Evolutionary conservation across 37 sponge, comb jelly and placozoan species (phyloP).

Genomic region (Theonella swinhoei): DNA sequence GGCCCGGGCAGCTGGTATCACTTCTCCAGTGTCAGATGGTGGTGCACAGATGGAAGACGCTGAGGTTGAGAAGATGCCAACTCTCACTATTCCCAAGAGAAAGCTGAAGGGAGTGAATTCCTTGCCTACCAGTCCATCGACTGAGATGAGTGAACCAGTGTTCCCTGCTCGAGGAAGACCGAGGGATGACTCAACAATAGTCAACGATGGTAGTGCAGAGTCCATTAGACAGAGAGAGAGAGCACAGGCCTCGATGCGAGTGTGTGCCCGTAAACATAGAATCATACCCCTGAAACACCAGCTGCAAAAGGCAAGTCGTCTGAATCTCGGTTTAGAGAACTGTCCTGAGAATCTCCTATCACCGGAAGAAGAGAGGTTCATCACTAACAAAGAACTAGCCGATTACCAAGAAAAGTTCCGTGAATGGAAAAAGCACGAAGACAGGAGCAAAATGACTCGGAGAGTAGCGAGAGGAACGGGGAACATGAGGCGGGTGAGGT

Average conservation of each 20-base stretch:
- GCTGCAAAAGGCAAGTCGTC: neutral
- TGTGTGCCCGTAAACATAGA: neutral
- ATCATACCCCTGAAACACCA: neutral
- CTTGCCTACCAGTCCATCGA: neutral
- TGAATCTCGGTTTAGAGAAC: neutral
- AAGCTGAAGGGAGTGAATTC: neutral
- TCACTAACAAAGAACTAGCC: neutral
- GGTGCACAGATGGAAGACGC: neutral
- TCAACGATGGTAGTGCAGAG: neutral
- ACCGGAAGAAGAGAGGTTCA: neutral
- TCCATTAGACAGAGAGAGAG: neutral
- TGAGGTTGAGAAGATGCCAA: no score
- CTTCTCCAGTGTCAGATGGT: neutral
- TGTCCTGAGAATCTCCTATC: neutral
- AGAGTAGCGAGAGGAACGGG: neutral
- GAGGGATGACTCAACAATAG: no score
- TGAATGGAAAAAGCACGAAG: neutral
- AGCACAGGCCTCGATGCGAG: neutral
- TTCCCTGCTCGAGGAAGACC: no score
- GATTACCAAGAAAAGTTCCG: neutral
- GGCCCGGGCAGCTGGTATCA: neutral
- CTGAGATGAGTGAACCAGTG: no score
- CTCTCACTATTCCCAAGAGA: neutral
- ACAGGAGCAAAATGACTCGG: neutral
- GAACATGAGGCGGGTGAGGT: neutral